Conservation (phyloP, 2,797 vertebrate genomes). For the Danio albolineatus region DNA sequence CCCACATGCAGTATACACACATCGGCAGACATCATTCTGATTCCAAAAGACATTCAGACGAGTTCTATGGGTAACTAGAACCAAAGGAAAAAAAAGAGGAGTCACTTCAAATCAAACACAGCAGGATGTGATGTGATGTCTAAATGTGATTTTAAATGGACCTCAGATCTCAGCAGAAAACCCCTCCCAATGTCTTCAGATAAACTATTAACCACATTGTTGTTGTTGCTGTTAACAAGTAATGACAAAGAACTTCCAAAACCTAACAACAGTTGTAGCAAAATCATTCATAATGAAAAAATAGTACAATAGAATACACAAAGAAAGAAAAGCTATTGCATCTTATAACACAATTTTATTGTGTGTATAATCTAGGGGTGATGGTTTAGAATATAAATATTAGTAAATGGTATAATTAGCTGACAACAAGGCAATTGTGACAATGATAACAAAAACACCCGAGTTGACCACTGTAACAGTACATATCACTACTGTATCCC, state of each 20-base stretch:
- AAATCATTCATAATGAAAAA: not conserved
- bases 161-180: not conserved
- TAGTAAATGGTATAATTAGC: no score
- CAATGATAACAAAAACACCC: no score
- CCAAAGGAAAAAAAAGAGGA: not conserved
- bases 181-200: not conserved
- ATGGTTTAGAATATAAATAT: no score
- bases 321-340: no score
- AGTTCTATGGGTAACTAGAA: not conserved
- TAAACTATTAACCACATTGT: not conserved
- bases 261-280: not conserved
- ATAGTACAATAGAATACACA: not conserved
- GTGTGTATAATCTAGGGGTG: no score
- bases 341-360: no score
- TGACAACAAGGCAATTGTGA: no score
- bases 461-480: no score
- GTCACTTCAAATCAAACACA: conserved; percentile 14
- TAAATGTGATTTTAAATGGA: conserved; percentile 6
- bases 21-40: not conserved
- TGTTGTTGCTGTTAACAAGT: not conserved
- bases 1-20: not conserved
- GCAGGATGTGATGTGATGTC: not conserved
- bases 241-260: conserved; percentile 1
- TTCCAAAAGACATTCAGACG: not conserved
- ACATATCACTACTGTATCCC: no score